phyloP scores from a whole-genome alignment of 2,797 vertebrate species.

The Tokudaia tokunoshimensis region DNA sequence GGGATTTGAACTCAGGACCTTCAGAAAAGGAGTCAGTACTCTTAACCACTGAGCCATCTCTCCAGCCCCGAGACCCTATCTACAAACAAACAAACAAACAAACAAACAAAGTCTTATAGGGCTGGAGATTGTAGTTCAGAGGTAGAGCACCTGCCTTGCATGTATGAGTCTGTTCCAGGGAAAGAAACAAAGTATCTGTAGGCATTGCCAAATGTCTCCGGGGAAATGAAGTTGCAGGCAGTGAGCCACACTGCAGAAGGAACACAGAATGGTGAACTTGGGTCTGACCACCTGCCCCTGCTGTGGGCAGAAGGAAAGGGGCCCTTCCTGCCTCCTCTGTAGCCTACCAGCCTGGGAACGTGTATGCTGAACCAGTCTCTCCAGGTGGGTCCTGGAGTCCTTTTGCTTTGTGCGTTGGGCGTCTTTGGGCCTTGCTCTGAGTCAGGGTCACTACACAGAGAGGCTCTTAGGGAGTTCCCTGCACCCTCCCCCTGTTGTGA shows the following conservation, averaged over 20 bases:
- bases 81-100: neutral
- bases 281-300: neutral
- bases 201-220: neutral
- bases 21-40: too few species aligned
- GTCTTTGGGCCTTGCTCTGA: neutral
- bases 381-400: neutral
- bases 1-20: too few species aligned
- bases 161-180: neutral
- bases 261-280: accelerated
- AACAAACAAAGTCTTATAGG: neutral
- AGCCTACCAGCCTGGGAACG: neutral
- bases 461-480: neutral
- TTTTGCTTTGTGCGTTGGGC: neutral
- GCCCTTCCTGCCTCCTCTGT: neutral
- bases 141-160: neutral
- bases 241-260: accelerated
- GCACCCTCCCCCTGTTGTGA: neutral
- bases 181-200: neutral
- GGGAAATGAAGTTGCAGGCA: too few species aligned
- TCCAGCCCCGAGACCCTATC: neutral
- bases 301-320: too few species aligned
- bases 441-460: neutral
- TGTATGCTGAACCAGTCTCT: neutral
- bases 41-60: too few species aligned
- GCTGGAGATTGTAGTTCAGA: neutral